phyloP scores from a whole-genome alignment of 2,888 invertebrate species.

The Rhagophthalmus giganteus region DNA sequence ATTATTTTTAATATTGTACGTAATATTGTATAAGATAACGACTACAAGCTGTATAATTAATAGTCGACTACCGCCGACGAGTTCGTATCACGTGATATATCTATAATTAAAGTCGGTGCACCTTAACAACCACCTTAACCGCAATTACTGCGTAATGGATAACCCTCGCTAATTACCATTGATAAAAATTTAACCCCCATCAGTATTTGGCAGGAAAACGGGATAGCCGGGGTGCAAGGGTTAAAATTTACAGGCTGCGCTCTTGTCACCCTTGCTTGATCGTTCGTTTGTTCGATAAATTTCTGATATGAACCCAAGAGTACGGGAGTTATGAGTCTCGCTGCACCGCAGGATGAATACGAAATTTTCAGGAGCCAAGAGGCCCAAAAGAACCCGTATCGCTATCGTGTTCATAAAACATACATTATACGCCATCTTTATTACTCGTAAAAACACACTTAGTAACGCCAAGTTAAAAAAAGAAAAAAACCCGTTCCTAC shows the following conservation, averaged over 20 bases:
- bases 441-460: too few relatives aligned
- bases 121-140: neutral
- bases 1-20: too few relatives aligned
- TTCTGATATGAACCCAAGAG: neutral
- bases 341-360: slow-evolving; percentile 1
- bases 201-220: too few relatives aligned
- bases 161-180: too few relatives aligned
- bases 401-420: neutral
- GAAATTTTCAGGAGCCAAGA: neutral
- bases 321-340: slow-evolving; percentile 1
- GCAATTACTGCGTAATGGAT: neutral
- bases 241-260: neutral
- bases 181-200: too few relatives aligned
- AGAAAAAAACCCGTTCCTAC: too few relatives aligned
- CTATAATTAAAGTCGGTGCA: neutral
- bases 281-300: neutral
- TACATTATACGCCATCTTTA: too few relatives aligned
- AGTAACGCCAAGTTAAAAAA: too few relatives aligned
- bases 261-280: neutral
- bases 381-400: neutral
- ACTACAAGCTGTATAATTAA: neutral
- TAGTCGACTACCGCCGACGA: neutral
- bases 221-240: too few relatives aligned
- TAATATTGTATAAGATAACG: neutral
- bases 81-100: neutral